These are phyloP conservation scores for Ectemnius cavifrons DNA, from an alignment of 2,888 invertebrate species.

Conservation along the genomic window DNA sequence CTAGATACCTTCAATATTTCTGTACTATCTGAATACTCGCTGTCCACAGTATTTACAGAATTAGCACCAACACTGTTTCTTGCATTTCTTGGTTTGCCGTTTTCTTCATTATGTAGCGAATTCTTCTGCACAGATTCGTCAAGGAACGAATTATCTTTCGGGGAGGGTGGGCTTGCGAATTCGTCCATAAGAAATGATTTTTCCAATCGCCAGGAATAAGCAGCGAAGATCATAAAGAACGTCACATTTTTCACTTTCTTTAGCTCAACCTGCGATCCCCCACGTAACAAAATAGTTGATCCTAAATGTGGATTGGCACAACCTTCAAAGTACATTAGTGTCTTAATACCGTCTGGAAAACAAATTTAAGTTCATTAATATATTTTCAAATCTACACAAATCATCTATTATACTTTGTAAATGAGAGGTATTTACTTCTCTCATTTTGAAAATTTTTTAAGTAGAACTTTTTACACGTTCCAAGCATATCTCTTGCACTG, in stretches of 20 bases:
- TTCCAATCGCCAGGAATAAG: slow-evolving; percentile 96
- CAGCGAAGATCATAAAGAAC: slow-evolving; percentile 88
- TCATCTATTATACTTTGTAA: too few species aligned
- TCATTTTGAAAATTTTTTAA: slow-evolving; percentile 81
- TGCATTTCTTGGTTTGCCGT: slow-evolving; percentile 59
- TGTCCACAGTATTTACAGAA: slow-evolving; percentile 67
- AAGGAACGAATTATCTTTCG: slow-evolving; percentile 79
- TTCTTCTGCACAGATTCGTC: slow-evolving; percentile 69
- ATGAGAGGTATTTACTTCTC: slow-evolving; percentile 72
- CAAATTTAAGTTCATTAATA: background rate
- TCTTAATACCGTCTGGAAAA: slow-evolving; percentile 84
- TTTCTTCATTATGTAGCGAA: slow-evolving; percentile 35
- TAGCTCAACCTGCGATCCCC: slow-evolving; percentile 85
- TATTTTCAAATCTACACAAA: too few species aligned
- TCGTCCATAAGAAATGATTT: slow-evolving; percentile 93
- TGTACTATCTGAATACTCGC: slow-evolving; percentile 46
- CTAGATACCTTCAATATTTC: slow-evolving; percentile 35
- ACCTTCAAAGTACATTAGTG: slow-evolving; percentile 96
- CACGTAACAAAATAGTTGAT: slow-evolving; percentile 92
- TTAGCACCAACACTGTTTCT: slow-evolving; percentile 25
- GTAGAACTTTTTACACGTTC: slow-evolving; percentile 90
- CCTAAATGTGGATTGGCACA: slow-evolving; percentile 90
- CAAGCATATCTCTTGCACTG: slow-evolving; percentile 86
- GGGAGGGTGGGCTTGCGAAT: slow-evolving; percentile 86
- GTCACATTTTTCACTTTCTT: slow-evolving; percentile 90